A percentile compares a stretch with the other conserved stretches of the same genome.
Conservation (phyloP, 2,113 vertebrate species). For the Upupa epops region DNA sequence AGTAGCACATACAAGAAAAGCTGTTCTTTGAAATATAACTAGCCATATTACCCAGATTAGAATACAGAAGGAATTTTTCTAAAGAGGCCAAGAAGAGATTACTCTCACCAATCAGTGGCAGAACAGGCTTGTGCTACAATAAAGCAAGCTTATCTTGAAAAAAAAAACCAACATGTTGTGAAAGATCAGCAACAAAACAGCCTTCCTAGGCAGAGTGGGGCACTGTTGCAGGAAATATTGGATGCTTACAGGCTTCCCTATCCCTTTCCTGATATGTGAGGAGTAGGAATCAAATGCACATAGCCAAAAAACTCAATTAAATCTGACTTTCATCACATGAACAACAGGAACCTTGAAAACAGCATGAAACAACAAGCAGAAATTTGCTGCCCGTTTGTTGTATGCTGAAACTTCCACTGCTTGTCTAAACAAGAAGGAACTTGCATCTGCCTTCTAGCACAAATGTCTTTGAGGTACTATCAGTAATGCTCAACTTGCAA, state of each 20-base stretch:
- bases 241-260: neutral
- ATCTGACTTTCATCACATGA: neutral
- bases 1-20: neutral
- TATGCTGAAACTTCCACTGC: neutral
- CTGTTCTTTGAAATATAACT: neutral
- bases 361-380: neutral
- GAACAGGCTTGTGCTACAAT: slow-evolving; percentile 23
- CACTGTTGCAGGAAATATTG: neutral
- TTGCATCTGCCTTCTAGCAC: slow-evolving; percentile 36
- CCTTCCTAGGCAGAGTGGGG: neutral
- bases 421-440: slow-evolving; percentile 50
- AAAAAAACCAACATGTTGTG: neutral
- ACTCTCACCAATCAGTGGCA: slow-evolving; percentile 15
- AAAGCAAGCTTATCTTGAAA: neutral
- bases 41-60: neutral
- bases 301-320: neutral
- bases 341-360: neutral
- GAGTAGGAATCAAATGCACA: neutral
- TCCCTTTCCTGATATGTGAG: neutral
- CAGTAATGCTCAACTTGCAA: slow-evolving; percentile 8
- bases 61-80: slow-evolving; percentile 22
- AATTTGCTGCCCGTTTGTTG: neutral
- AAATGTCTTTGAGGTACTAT: slow-evolving; percentile 43
- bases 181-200: neutral
- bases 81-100: slow-evolving; percentile 54